Percentiles rank a stretch among this genome's conserved stretches.
These are phyloP conservation scores for Sebastes trivittatus DNA, from an alignment of 2,797 vertebrate species.

Conservation along the genomic window DNA sequence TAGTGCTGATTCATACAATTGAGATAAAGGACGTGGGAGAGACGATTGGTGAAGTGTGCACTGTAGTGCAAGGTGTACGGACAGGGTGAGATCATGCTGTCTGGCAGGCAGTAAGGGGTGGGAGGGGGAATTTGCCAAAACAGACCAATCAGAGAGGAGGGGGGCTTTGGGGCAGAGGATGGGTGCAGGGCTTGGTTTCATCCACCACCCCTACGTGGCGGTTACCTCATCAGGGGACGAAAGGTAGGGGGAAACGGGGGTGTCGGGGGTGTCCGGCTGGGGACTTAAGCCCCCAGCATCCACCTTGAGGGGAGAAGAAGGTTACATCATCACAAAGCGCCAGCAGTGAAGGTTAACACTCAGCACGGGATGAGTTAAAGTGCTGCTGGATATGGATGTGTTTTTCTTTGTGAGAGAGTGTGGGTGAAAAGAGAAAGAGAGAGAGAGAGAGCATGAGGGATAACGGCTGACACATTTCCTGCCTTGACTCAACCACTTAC, in stretches of 20 bases:
- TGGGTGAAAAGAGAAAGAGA: neutral
- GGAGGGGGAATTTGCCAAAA: conserved; percentile 31
- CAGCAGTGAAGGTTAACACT: conserved; percentile 49
- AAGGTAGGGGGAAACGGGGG: conserved; percentile 77
- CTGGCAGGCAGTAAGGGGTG: conserved; percentile 22
- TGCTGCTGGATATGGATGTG: neutral
- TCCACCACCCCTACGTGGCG: conserved; percentile 37
- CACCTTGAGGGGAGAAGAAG: conserved; percentile 82
- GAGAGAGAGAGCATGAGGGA: neutral
- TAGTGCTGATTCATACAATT: conserved; percentile 56
- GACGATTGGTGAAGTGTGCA: conserved; percentile 34
- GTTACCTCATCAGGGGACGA: conserved; percentile 84
- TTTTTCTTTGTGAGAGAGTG: neutral
- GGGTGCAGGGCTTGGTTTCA: conserved; percentile 35
- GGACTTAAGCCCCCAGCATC: conserved; percentile 77
- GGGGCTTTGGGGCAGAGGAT: neutral
- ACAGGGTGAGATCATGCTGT: conserved; percentile 64
- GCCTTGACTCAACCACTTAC: conserved; percentile 11
- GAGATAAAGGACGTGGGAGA: conserved; percentile 8
- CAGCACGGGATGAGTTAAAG: conserved; percentile 27
- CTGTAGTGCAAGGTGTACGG: conserved; percentile 1
- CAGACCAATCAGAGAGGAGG: conserved; percentile 31
- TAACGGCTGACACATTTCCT: conserved; percentile 55
- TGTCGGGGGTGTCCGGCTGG: conserved; percentile 83
- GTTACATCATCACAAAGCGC: conserved; percentile 73